Base-by-base conservation (phyloP, 2,797 vertebrate species). In the Scarus forsteni region DNA sequence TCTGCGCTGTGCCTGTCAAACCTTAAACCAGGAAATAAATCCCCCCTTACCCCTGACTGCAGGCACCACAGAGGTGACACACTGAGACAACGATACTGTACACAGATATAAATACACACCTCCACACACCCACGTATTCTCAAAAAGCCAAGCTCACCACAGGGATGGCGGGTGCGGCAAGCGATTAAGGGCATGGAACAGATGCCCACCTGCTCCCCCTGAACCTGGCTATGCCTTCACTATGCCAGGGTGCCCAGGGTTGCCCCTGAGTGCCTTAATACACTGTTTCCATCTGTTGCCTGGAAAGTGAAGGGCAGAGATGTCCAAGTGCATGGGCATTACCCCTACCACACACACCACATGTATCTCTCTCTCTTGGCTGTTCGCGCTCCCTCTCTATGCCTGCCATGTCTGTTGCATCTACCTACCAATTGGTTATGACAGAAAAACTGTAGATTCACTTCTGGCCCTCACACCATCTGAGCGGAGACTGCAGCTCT, bases 181-280 rank as follows among this genome's bases (percentile, higher is more conserved):
- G 87, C 84, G 90, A 94, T 94, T 93, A 93, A 92, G 91, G 91
- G 91, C 93, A 91, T 57, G 79, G 92, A 94, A 92, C 94, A 94
- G 93, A 94, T 95, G 94, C 93, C 93, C 94, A 93, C 94, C 92
- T 94, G 94, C 92, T 93, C 93, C 89, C 83, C 80, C 90, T 93
- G 90, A 93, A 93, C 93, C 89, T 91, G 79, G 85, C 89, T 77
- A 56, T 85, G 87, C 84, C 88, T 81, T 54, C 73, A 90, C 92
- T 87, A 85, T 88, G 93, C 90, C 86, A 86, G 83, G 90, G 92
- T 88, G 87, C 85, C 89, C 87, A 61, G 90, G 92, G 90, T 92
- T 92, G 84, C 93, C 88, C 92, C 89, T 90, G 92, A 92, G 93
- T 88, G 89, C 89, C 90, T 92, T 93, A 93, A 95, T 94, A 93